A percentile compares a stretch with the other conserved stretches of the same genome.
phyloP scores from a whole-genome alignment of 2,113 vertebrate species.

The Climacteris rufus region DNA sequence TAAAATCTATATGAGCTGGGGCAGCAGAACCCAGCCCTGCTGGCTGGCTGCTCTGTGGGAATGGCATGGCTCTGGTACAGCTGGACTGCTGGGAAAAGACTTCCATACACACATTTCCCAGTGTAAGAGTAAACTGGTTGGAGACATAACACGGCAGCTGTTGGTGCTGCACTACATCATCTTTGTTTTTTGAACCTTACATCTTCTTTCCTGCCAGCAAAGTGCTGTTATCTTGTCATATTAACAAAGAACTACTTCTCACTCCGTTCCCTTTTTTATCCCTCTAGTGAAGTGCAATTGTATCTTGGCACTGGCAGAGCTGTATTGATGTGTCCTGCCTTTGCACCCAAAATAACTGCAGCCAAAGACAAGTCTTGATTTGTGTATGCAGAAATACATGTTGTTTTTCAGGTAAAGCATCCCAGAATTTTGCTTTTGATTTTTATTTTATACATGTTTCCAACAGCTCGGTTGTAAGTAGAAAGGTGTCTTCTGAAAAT shows the following conservation, averaged over 20 bases:
- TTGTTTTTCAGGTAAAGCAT: neutral
- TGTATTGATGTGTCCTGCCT: neutral
- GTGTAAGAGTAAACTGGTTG: neutral
- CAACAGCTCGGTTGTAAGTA: neutral
- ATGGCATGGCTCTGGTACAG: neutral
- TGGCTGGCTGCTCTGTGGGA: neutral
- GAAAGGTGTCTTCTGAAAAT: neutral
- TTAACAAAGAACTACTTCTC: neutral
- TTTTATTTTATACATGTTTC: neutral
- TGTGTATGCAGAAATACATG: neutral
- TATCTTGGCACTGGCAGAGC: neutral
- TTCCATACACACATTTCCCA: accelerated
- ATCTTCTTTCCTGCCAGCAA: neutral
- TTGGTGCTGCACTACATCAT: neutral
- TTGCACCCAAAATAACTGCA: neutral
- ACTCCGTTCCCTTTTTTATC: neutral
- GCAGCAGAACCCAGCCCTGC: neutral
- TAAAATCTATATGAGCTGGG: accelerated
- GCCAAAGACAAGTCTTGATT: neutral
- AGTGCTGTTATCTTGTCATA: neutral
- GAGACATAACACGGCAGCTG: neutral
- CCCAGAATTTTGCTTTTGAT: neutral
- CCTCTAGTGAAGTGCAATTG: neutral
- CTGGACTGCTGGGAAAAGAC: neutral
- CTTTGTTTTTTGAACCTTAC: neutral